Evolutionary conservation across 2,113 vertebrate species (phyloP).

Genomic region (Ochotona princeps): DNA sequence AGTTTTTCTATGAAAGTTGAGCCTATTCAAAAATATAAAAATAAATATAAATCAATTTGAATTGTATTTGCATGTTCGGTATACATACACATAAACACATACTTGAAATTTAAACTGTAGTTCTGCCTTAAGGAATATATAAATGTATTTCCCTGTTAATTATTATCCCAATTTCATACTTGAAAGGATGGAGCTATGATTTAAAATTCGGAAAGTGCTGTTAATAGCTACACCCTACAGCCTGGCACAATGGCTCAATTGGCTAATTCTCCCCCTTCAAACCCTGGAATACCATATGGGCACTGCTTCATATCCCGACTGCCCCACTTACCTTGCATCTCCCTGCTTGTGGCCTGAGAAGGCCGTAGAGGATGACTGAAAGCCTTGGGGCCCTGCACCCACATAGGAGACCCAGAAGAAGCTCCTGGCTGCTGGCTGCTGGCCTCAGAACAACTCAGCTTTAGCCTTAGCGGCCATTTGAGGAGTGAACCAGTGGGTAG

Average conservation of each 20-base stretch:
- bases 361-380: no score
- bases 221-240: not conserved
- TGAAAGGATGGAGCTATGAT: not conserved
- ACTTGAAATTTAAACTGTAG: no score
- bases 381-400: no score
- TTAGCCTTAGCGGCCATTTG: no score
- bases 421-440: no score
- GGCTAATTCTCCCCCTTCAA: not conserved
- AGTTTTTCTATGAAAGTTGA: slow-evolving; percentile 35
- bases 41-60: not conserved
- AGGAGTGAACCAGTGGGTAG: no score
- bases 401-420: no score
- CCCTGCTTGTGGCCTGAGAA: no score
- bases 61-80: not conserved
- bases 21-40: slow-evolving; percentile 28
- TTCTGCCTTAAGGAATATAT: not conserved
- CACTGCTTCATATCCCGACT: no score
- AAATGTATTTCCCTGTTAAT: not conserved
- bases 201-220: slow-evolving; percentile 28
- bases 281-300: no score
- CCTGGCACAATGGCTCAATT: not conserved
- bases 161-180: slow-evolving; percentile 1
- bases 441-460: no score
- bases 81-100: not conserved
- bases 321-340: no score